Evolutionary conservation across 2,797 vertebrate species (phyloP).

Genomic region (Aselliscus stoliczkanus): DNA sequence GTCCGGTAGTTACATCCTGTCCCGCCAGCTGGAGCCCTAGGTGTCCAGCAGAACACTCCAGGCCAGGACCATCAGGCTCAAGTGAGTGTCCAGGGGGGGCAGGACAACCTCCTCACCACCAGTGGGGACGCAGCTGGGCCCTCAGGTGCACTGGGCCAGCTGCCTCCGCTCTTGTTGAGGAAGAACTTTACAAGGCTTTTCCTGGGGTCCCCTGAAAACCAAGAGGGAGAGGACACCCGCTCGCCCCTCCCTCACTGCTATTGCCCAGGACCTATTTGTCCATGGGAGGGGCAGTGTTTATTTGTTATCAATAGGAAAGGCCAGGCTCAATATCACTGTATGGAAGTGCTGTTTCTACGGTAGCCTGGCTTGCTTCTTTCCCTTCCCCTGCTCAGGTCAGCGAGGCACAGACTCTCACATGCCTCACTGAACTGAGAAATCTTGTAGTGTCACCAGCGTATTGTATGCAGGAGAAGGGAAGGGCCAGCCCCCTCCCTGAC

Average conservation of each 20-base stretch:
- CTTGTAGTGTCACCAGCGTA: no score
- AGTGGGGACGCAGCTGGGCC: constrained; percentile 84
- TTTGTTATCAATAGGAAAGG: neutral
- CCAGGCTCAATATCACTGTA: constrained; percentile 73
- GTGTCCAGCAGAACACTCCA: no score
- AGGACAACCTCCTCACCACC: constrained; percentile 87
- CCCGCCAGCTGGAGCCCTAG: no score
- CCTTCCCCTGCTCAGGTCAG: neutral
- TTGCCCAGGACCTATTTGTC: neutral
- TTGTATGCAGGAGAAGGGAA: neutral
- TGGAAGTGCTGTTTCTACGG: neutral
- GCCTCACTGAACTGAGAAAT: neutral
- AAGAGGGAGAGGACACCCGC: neutral
- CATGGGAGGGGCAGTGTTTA: neutral
- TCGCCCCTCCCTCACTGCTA: neutral
- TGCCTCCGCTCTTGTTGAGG: neutral
- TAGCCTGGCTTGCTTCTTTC: neutral
- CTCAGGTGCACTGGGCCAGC: constrained; percentile 86
- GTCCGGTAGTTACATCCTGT: no score
- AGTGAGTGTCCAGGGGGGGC: constrained; percentile 74
- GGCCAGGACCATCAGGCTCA: no score
- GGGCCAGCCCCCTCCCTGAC: neutral
- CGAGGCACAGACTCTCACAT: neutral
- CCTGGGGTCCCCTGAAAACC: neutral
- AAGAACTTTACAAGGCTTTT: no score